Base-by-base conservation (phyloP, 2,888 invertebrate species). In the Elegia similella region DNA sequence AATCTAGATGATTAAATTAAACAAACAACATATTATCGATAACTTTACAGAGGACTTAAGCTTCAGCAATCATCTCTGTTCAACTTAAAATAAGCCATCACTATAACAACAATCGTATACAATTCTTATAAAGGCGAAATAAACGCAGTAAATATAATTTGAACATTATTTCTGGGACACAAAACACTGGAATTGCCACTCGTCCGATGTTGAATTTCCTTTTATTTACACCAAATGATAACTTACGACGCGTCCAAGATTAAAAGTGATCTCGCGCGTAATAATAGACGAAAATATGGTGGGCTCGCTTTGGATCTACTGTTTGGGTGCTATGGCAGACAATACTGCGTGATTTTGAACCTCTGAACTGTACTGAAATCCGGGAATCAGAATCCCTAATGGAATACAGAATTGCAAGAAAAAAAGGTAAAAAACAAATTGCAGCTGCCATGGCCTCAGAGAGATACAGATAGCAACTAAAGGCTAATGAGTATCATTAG, bases 261-360 rank as follows among this genome's bases (percentile, higher is more conserved):
- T 84, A 83, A 83, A 79, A 78, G 80, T 81, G 81, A 82, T 79
- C 76, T 72, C 74, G 78, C 82, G 80, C 81, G 86, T 87, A 82
- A 84, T 81, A 83, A 79, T 82, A 81, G 80, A 79, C 76, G 78
- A 82, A 80, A 82, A 80, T 80, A 82, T 85, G 16, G 38, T 12
- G 16, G 16, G 50, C 34, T 50, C 50, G 1, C 50, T 50, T 15
- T 17, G 34, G 50, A 13, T n/a, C 1, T 81, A 78, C 38, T 38
- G n/a, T n/a, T n/a, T n/a, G n/a, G n/a, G n/a, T n/a, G n/a, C n/a
- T n/a, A n/a, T n/a, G n/a, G n/a, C n/a, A n/a, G n/a, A n/a, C n/a
- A n/a, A n/a, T n/a, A n/a, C n/a, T n/a, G n/a, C n/a, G n/a, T n/a
- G n/a, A n/a, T n/a, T n/a, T n/a, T n/a, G n/a, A n/a, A n/a, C n/a